phyloP scores from a whole-genome alignment of 2,113 vertebrate genomes.

The Cyprinodon brontotheroides region DNA sequence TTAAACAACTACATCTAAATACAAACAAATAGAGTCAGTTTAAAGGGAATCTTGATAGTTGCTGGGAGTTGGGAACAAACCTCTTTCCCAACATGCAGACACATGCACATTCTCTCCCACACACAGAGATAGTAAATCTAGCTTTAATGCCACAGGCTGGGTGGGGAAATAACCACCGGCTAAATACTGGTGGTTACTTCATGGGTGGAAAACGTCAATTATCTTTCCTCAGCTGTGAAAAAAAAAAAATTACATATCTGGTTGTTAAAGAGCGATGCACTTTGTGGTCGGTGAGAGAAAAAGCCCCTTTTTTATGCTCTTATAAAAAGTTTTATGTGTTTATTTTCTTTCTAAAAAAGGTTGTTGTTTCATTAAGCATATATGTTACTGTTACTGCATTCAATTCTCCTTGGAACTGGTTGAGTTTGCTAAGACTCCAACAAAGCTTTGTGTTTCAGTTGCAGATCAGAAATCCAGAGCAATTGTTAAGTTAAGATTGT shows the following conservation, averaged over 20 bases:
- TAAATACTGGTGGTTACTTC: conserved; percentile 22
- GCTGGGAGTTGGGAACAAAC: conserved; percentile 5
- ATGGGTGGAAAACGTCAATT: conserved; percentile 26
- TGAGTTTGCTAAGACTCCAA: too few species aligned
- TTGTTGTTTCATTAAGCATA: not conserved
- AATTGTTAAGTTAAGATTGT: too few species aligned
- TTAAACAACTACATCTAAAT: not conserved
- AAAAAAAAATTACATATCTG: not conserved
- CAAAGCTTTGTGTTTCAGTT: not conserved
- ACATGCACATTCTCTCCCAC: conserved; percentile 15
- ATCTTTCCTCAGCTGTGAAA: conserved; percentile 4
- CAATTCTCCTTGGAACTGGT: not conserved
- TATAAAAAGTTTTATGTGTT: not conserved
- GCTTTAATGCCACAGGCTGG: conserved; percentile 12
- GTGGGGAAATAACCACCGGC: conserved; percentile 35
- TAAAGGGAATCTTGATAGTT: conserved; percentile 7
- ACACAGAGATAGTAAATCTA: conserved; percentile 13
- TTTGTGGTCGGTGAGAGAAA: conserved; percentile 10
- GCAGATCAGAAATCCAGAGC: too few species aligned
- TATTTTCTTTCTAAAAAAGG: not conserved
- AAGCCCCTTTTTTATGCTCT: conserved; percentile 1
- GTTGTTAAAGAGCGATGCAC: not conserved
- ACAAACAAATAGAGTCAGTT: not conserved
- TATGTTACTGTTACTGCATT: not conserved
- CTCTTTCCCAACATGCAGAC: conserved; percentile 6